Percentiles rank a stretch among this genome's conserved stretches.
Evolutionary conservation across 1,140 invertebrate species (phyloP).

Genomic region (Lutraria rhynchaena): DNA sequence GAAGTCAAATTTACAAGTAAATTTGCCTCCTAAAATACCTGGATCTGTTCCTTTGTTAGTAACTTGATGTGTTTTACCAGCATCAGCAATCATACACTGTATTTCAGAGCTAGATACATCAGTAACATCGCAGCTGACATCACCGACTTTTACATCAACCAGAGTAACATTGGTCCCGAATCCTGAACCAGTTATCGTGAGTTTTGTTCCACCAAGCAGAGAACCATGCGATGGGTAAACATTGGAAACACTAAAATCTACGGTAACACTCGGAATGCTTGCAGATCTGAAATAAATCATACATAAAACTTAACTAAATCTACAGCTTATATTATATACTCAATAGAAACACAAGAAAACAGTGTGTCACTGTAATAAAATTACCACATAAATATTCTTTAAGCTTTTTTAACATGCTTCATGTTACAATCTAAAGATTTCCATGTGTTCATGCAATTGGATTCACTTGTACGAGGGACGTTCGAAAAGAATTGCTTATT

Average conservation of each 20-base stretch:
- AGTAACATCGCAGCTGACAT: constrained; percentile 65
- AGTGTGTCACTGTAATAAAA: too few relatives aligned
- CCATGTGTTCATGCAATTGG: too few relatives aligned
- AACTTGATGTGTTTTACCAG: constrained; percentile 62
- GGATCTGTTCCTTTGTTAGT: constrained; percentile 66
- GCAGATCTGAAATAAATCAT: constrained; percentile 15
- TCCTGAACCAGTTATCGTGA: constrained; percentile 73
- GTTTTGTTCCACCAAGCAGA: constrained; percentile 71
- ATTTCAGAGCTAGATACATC: constrained; percentile 60
- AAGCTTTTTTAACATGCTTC: too few relatives aligned
- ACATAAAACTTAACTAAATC: too few relatives aligned
- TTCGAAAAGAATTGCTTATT: too few relatives aligned
- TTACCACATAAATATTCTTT: too few relatives aligned
- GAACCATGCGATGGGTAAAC: constrained; percentile 69
- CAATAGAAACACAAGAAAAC: too few relatives aligned
- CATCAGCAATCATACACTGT: constrained; percentile 66
- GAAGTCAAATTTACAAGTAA: too few relatives aligned
- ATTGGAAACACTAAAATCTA: constrained; percentile 63
- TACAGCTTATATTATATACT: too few relatives aligned
- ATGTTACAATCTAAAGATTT: too few relatives aligned
- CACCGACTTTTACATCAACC: constrained; percentile 67
- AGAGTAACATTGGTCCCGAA: constrained; percentile 62
- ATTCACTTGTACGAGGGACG: too few relatives aligned
- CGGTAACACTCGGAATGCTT: constrained; percentile 28
- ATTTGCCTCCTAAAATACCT: constrained; percentile 58